A percentile compares a stretch with the other conserved stretches of the same genome.
These are phyloP conservation scores for Chiroxiphia lanceolata DNA, from an alignment of 2,797 vertebrate species.

Conservation along the genomic window DNA sequence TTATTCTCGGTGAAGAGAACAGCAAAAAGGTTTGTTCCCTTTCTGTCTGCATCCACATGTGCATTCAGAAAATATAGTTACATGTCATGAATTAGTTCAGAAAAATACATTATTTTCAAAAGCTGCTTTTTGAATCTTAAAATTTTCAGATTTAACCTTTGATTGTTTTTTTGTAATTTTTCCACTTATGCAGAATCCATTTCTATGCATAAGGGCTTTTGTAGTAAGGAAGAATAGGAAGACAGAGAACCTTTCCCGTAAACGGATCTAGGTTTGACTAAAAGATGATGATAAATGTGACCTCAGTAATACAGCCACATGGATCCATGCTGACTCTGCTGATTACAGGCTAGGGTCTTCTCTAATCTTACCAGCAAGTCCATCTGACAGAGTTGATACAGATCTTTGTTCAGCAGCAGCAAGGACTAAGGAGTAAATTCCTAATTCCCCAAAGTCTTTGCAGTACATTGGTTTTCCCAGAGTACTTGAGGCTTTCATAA, in stretches of 20 bases:
- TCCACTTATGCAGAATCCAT: background rate
- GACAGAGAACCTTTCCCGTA: background rate
- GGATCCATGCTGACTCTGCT: background rate
- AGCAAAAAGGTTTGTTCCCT: background rate
- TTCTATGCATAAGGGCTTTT: background rate
- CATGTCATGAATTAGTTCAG: background rate
- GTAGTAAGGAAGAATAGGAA: background rate
- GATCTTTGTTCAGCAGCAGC: background rate
- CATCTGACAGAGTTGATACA: background rate
- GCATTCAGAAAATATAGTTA: background rate
- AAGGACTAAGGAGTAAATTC: background rate
- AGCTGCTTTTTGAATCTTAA: background rate
- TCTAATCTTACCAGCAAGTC: background rate
- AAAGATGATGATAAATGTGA: background rate
- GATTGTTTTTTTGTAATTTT: background rate
- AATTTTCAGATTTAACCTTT: background rate
- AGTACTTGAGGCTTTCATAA: background rate
- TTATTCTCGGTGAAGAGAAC: background rate
- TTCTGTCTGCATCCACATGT: background rate
- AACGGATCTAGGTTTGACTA: background rate
- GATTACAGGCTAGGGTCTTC: background rate
- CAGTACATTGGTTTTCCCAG: background rate
- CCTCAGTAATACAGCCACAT: background rate
- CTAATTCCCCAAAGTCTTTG: background rate
- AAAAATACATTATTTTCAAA: background rate